phyloP scores from a whole-genome alignment of 2,797 vertebrate species.

The Caiman crocodilus region DNA sequence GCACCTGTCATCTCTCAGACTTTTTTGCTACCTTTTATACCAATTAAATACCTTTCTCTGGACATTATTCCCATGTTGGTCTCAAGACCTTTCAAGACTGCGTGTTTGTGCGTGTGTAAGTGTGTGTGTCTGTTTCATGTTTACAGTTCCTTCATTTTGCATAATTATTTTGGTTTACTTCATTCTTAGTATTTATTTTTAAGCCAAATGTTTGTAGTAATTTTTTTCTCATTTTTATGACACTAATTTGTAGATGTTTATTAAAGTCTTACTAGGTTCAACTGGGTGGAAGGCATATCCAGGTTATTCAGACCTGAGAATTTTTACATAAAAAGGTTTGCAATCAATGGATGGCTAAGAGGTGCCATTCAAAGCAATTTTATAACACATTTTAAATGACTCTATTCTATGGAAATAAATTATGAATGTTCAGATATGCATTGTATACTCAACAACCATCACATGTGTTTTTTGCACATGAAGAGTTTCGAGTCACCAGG shows the following conservation, averaged over 20 bases:
- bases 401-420: constrained; percentile 48
- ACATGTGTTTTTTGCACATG: not conserved
- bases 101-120: constrained; percentile 13
- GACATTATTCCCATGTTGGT: constrained; percentile 74
- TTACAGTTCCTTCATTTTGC: constrained; percentile 80
- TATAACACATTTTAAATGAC: constrained; percentile 51
- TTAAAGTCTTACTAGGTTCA: constrained; percentile 75
- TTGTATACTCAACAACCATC: not conserved
- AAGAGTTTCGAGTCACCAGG: constrained; percentile 17
- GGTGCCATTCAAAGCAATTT: constrained; percentile 40
- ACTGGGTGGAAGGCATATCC: constrained; percentile 69
- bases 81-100: constrained; percentile 77
- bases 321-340: constrained; percentile 50
- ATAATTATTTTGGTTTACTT: constrained; percentile 80
- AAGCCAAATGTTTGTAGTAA: constrained; percentile 82
- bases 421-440: constrained; percentile 15
- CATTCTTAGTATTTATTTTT: constrained; percentile 87
- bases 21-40: constrained; percentile 82
- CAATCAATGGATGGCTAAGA: constrained; percentile 20
- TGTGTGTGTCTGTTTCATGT: constrained; percentile 73
- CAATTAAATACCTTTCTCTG: constrained; percentile 87
- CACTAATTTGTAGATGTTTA: constrained; percentile 80
- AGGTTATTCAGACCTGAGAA: constrained; percentile 15
- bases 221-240: constrained; percentile 75
- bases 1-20: constrained; percentile 51